Evolutionary conservation across 1,140 invertebrate species (phyloP).

Genomic region (Nasonia vitripennis): DNA sequence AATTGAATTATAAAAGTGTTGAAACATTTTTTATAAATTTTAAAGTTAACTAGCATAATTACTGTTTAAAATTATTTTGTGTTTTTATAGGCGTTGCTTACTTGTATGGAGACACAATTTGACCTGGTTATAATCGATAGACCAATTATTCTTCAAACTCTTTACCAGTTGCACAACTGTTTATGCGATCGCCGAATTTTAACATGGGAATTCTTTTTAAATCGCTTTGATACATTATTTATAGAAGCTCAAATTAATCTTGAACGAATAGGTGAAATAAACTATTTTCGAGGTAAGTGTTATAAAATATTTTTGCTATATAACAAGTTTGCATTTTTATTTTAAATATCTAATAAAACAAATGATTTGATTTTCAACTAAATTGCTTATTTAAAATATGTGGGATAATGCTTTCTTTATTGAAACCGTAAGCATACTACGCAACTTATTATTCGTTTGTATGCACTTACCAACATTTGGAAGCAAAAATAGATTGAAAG

Average conservation of each 20-base stretch:
- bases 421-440: too few species aligned
- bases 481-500: too few species aligned
- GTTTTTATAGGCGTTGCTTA: slow-evolving; percentile 83
- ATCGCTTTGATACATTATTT: slow-evolving; percentile 96
- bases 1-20: too few species aligned
- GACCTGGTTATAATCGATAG: slow-evolving; percentile 96
- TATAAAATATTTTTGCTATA: too few species aligned
- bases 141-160: slow-evolving; percentile 96
- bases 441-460: too few species aligned
- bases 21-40: too few species aligned
- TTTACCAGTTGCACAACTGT: slow-evolving; percentile 96
- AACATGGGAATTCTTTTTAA: slow-evolving; percentile 98
- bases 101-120: slow-evolving; percentile 94
- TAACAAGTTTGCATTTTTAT: too few species aligned
- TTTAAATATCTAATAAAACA: too few species aligned
- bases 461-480: too few species aligned
- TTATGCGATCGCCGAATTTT: slow-evolving; percentile 93
- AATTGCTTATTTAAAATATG: too few species aligned
- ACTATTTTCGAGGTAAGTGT: slow-evolving; percentile 85
- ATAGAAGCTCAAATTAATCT: slow-evolving; percentile 95
- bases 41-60: background rate
- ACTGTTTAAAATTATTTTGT: background rate
- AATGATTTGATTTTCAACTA: too few species aligned
- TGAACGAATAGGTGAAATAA: slow-evolving; percentile 88
- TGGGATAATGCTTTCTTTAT: too few species aligned